Percentiles rank a stretch among this genome's conserved stretches.
phyloP scores from a whole-genome alignment of 2,797 vertebrate genomes.

The Harpagifer antarcticus region DNA sequence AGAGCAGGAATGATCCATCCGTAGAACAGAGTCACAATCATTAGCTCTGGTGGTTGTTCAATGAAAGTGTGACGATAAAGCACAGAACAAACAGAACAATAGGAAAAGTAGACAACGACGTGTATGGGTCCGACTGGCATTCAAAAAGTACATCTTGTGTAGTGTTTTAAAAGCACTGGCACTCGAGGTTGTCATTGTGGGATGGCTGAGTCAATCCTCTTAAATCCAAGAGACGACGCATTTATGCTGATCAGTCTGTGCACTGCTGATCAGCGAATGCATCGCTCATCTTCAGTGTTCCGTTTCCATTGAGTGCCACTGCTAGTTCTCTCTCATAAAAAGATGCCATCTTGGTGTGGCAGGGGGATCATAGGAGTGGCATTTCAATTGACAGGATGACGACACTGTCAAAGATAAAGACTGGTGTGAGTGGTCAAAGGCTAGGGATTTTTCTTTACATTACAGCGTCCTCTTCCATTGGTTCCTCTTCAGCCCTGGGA shows the following conservation, averaged over 20 bases:
- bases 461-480: constrained; percentile 96
- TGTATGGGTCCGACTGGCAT: constrained; percentile 46
- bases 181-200: constrained; percentile 51
- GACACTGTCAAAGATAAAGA: constrained; percentile 84
- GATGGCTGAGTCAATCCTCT: constrained; percentile 30
- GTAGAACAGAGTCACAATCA: constrained; percentile 71
- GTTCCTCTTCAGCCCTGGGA: constrained; percentile 92
- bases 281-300: constrained; percentile 62
- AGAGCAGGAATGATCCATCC: constrained; percentile 66
- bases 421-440: constrained; percentile 74
- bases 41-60: constrained; percentile 61
- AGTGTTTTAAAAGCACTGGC: constrained; percentile 72
- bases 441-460: constrained; percentile 87
- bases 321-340: constrained; percentile 63
- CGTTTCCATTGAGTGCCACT: constrained; percentile 51
- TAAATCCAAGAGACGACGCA: constrained; percentile 47
- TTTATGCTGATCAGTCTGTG: constrained; percentile 46
- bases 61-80: constrained; percentile 56
- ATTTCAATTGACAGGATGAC: constrained; percentile 84
- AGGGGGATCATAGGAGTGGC: constrained; percentile 70
- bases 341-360: constrained; percentile 72
- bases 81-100: constrained; percentile 44
- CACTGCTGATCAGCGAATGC: constrained; percentile 39
- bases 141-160: constrained; percentile 51
- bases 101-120: constrained; percentile 45